Evolutionary conservation across 2,113 vertebrate genomes (phyloP).

Genomic region (Lagopus muta): DNA sequence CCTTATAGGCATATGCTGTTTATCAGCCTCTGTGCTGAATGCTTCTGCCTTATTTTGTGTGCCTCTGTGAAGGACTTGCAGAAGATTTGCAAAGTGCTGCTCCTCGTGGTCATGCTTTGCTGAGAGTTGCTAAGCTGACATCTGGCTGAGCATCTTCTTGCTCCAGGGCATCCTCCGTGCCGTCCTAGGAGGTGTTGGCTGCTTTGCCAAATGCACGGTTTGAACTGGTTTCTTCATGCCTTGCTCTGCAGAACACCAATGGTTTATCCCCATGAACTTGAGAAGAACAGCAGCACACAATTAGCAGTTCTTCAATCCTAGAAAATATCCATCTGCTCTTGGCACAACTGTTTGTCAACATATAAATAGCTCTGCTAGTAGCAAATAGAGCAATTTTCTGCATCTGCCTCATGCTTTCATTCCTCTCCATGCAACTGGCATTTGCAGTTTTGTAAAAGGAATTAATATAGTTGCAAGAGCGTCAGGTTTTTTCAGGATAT

Average conservation of each 20-base stretch:
- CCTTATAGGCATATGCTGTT: background rate
- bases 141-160: constrained; percentile 66
- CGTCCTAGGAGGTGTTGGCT: background rate
- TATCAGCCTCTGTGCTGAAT: background rate
- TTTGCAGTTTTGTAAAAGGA: background rate
- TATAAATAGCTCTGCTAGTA: constrained; percentile 46
- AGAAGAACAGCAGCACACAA: constrained; percentile 54
- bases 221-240: constrained; percentile 15
- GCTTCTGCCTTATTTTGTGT: background rate
- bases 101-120: constrained; percentile 49
- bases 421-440: background rate
- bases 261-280: constrained; percentile 31
- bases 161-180: constrained; percentile 28
- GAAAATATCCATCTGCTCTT: constrained; percentile 59
- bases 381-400: constrained; percentile 53
- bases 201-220: constrained; percentile 13
- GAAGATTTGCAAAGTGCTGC: constrained; percentile 17
- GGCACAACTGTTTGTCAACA: constrained; percentile 56
- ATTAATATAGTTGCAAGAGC: background rate
- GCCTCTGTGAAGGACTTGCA: background rate
- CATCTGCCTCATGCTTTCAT: constrained; percentile 34
- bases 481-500: background rate
- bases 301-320: constrained; percentile 58
- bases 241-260: constrained; percentile 54
- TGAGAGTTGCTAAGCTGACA: constrained; percentile 56